These are phyloP conservation scores for Cyprinodon brontotheroides DNA, from an alignment of 2,113 vertebrate genomes.

Conservation along the genomic window DNA sequence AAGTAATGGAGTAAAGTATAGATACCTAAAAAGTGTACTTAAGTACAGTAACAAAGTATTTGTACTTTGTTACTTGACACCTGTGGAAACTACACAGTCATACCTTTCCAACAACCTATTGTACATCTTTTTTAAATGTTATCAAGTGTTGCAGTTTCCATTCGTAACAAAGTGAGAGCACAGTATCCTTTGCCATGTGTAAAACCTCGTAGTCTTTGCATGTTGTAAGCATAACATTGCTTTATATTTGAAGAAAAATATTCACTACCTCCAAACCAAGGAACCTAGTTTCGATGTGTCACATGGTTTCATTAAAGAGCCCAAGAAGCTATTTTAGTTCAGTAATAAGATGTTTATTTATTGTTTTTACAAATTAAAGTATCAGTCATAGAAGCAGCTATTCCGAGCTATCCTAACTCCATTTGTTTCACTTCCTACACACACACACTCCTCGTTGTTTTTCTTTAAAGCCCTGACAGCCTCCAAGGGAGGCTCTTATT, in stretches of 20 bases:
- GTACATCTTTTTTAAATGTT: no score
- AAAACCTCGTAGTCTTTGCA: no score
- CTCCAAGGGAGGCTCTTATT: constrained; percentile 64
- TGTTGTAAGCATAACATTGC: neutral
- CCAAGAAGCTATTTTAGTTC: constrained; percentile 30
- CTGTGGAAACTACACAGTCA: no score
- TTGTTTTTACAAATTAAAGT: constrained; percentile 37
- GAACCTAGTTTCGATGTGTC: constrained; percentile 20
- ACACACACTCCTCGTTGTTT: constrained; percentile 20
- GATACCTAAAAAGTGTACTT: no score
- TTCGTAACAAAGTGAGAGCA: no score
- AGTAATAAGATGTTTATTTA: constrained; percentile 27
- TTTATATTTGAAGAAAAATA: neutral
- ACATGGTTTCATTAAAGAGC: constrained; percentile 8
- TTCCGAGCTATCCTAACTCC: constrained; percentile 37
- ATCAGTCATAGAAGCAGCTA: constrained; percentile 7
- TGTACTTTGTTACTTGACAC: no score
- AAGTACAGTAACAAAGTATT: no score
- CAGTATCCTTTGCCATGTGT: no score
- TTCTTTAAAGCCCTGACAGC: constrained; percentile 56
- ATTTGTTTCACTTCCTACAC: constrained; percentile 54
- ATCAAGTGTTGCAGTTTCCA: no score
- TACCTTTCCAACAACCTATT: no score
- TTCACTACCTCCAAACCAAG: constrained; percentile 16
- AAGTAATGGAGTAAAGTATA: no score